These are phyloP conservation scores for Mormyrus hasselquistii DNA, from an alignment of 2,797 vertebrate genomes.

Conservation along the genomic window DNA sequence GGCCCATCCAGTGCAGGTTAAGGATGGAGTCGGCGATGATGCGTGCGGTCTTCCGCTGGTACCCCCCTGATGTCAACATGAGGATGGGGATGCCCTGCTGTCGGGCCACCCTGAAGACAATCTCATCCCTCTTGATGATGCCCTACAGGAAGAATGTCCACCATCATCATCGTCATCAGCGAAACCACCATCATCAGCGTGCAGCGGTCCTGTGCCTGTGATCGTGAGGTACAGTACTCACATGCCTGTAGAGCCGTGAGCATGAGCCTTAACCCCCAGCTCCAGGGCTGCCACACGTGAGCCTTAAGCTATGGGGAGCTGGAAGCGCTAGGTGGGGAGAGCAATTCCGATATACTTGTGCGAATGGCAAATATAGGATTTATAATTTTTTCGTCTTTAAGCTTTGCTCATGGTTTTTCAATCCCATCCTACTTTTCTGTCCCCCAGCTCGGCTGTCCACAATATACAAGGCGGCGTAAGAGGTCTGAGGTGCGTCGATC, in stretches of 20 bases:
- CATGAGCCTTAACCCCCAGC: neutral
- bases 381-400: neutral
- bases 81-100: conserved; percentile 74
- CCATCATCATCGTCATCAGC: neutral
- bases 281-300: neutral
- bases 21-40: conserved; percentile 95
- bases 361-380: neutral
- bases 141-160: conserved; percentile 58
- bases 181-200: neutral
- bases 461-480: neutral
- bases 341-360: neutral
- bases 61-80: conserved; percentile 93
- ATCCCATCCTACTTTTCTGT: neutral
- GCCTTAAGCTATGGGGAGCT: neutral
- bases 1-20: conserved; percentile 70
- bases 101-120: conserved; percentile 77
- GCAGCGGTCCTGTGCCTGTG: neutral
- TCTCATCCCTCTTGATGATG: conserved; percentile 79
- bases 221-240: neutral
- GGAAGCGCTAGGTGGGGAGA: neutral
- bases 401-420: neutral
- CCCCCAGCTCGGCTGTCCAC: neutral
- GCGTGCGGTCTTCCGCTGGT: conserved; percentile 87
- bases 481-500: neutral
- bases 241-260: neutral